phyloP scores from a whole-genome alignment of 1,140 invertebrate genomes.

The Cydia amplana region DNA sequence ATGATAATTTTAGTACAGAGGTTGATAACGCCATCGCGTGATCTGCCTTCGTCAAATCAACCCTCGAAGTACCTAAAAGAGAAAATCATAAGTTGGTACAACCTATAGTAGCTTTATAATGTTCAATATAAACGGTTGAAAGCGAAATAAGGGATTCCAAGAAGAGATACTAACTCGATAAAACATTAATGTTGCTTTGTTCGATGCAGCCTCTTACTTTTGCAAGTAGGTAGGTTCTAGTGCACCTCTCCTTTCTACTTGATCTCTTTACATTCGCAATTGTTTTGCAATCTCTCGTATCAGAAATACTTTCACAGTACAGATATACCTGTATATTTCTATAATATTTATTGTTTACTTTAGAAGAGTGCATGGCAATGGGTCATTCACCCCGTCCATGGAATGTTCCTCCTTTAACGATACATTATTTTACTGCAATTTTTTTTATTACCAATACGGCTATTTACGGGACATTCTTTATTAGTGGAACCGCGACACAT shows the following conservation, averaged over 20 bases:
- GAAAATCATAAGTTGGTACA: not conserved
- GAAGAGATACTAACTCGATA: not conserved
- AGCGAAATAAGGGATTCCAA: not conserved
- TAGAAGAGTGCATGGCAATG: too few relatives aligned
- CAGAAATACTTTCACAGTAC: not conserved
- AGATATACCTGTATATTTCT: too few relatives aligned
- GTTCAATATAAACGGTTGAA: not conserved
- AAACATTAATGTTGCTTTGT: constrained; percentile 8
- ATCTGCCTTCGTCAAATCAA: not conserved
- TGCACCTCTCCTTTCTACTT: constrained; percentile 10
- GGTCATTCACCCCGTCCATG: too few relatives aligned
- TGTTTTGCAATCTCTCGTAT: not conserved
- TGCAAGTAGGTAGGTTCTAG: not conserved
- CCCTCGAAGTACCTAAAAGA: not conserved
- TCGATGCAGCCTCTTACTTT: not conserved
- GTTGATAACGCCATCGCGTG: not conserved
- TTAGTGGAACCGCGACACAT: too few relatives aligned
- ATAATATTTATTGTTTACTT: too few relatives aligned
- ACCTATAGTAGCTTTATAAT: not conserved
- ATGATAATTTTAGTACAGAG: not conserved
- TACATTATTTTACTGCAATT: too few relatives aligned
- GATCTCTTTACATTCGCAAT: not conserved
- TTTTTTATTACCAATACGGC: too few relatives aligned
- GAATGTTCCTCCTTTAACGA: too few relatives aligned
- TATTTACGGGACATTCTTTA: too few relatives aligned